phyloP scores from a whole-genome alignment of 2,888 invertebrate species.

The Cheilosia grossa region DNA sequence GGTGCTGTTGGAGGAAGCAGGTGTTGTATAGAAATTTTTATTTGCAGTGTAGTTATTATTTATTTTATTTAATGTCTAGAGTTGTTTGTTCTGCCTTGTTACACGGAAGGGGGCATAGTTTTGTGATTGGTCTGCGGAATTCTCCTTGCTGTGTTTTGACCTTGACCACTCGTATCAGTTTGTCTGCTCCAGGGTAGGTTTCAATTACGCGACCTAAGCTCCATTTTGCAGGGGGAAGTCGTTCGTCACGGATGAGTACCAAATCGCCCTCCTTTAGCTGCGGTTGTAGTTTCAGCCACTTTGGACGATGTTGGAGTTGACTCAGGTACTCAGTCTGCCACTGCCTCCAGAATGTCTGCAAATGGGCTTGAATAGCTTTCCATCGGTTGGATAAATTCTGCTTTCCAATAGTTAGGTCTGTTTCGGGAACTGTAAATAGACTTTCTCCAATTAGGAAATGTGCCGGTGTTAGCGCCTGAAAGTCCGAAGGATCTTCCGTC shows the following conservation, averaged over 20 bases:
- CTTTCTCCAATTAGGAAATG: background rate
- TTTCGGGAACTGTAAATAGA: too few relatives aligned
- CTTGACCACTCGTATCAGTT: too few relatives aligned
- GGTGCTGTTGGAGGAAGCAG: too few relatives aligned
- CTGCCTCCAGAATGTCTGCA: background rate
- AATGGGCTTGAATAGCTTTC: background rate
- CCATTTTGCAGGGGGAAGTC: background rate
- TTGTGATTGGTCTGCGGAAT: too few relatives aligned
- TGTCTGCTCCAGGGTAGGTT: background rate
- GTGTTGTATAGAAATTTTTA: too few relatives aligned
- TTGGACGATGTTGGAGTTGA: background rate
- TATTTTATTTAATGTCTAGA: too few relatives aligned
- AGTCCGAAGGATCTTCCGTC: background rate
- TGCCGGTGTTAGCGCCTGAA: background rate
- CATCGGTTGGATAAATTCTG: background rate
- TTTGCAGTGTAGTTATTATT: too few relatives aligned
- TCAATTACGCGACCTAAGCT: background rate
- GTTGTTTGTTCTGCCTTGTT: too few relatives aligned
- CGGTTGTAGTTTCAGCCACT: too few relatives aligned
- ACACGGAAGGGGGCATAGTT: too few relatives aligned
- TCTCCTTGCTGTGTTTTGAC: too few relatives aligned
- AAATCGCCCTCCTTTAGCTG: background rate
- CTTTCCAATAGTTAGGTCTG: background rate
- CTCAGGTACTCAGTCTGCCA: background rate
- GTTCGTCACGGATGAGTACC: background rate